A percentile compares a stretch with the other conserved stretches of the same genome.
Evolutionary conservation across 2,113 vertebrate genomes (phyloP).

Genomic region (Puffinus mauretanicus): DNA sequence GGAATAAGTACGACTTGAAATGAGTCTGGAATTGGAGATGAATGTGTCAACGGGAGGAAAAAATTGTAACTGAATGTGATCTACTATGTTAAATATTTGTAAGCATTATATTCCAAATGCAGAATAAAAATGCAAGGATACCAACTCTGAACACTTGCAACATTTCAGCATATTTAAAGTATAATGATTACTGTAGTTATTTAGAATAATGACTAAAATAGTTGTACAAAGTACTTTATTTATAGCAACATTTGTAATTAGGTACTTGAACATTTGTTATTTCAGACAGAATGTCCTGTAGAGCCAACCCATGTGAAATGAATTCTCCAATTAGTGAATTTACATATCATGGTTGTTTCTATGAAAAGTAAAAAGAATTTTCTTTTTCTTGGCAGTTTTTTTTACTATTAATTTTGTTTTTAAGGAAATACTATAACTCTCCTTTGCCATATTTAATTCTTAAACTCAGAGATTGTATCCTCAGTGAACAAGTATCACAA

Average conservation of each 20-base stretch:
- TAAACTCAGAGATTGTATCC: not conserved
- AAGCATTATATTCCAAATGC: not conserved
- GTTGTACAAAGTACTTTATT: slow-evolving; percentile 51
- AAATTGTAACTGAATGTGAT: not conserved
- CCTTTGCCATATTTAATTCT: not conserved
- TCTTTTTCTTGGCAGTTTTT: not conserved
- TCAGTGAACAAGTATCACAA: not conserved
- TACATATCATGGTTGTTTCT: not conserved
- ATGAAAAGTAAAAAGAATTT: not conserved
- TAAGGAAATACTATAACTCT: not conserved
- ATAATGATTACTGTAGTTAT: slow-evolving; percentile 29
- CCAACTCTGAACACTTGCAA: not conserved
- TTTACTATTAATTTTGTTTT: not conserved
- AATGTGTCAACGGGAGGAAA: not conserved
- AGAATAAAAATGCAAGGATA: slow-evolving; percentile 1
- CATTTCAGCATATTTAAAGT: slow-evolving; percentile 17
- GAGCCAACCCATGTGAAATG: slow-evolving; percentile 2
- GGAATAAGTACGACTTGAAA: not conserved
- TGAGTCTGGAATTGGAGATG: not conserved
- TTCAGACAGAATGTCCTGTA: slow-evolving; percentile 48
- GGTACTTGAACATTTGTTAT: slow-evolving; percentile 33
- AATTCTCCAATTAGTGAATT: slow-evolving; percentile 26
- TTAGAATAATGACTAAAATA: slow-evolving; percentile 47
- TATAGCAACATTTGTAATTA: slow-evolving; percentile 54
- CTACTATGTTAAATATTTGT: slow-evolving; percentile 23